Conservation (phyloP, 1,140 invertebrate species). For the Globodera ellingtonae region DNA sequence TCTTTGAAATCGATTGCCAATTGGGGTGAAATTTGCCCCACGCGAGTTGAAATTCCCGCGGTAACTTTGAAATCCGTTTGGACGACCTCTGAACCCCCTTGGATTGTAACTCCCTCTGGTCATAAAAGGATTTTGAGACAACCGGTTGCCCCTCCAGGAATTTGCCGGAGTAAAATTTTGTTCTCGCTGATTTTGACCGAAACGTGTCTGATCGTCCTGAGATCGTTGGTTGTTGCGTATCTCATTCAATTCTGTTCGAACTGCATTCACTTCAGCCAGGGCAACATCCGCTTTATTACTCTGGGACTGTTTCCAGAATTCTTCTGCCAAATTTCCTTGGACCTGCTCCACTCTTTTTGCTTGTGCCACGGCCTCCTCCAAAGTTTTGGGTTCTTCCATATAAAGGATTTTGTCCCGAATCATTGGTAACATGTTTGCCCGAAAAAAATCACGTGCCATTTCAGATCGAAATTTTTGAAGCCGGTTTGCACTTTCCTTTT, state of each 20-base stretch:
- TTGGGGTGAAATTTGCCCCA: neutral
- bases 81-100: neutral
- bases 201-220: neutral
- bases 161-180: neutral
- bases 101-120: neutral
- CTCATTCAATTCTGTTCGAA: neutral
- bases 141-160: neutral
- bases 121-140: neutral
- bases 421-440: neutral
- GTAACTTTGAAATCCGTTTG: neutral
- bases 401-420: neutral
- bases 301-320: neutral
- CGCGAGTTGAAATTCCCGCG: too few species aligned
- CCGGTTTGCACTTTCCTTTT: neutral
- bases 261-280: constrained; percentile 1
- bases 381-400: neutral
- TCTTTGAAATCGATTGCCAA: neutral
- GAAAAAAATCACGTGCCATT: constrained; percentile 10
- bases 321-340: neutral
- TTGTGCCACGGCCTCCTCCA: neutral
- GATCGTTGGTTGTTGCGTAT: neutral
- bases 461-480: neutral
- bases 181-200: neutral
- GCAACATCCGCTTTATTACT: neutral
- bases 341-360: constrained; percentile 13